Conservation (phyloP, 2,888 invertebrate genomes). For the Muschampia staudingeri region DNA sequence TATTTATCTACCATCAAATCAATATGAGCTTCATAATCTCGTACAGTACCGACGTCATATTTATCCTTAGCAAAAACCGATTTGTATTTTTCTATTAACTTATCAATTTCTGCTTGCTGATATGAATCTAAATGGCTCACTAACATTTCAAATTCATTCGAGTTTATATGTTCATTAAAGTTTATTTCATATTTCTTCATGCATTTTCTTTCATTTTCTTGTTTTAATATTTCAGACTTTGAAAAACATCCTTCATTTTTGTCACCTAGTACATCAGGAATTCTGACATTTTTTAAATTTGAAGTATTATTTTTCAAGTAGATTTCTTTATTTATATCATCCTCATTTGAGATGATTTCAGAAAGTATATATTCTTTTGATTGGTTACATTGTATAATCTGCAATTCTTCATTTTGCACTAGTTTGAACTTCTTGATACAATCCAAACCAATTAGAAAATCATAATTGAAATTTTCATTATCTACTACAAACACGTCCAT, state of each 20-base stretch:
- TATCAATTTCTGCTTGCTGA: not conserved
- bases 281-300: too few species aligned
- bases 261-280: conserved; percentile 5
- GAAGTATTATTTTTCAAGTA: too few species aligned
- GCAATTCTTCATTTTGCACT: not conserved
- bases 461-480: not conserved
- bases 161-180: too few species aligned
- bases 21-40: conserved; percentile 4
- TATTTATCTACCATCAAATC: not conserved
- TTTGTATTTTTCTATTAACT: not conserved
- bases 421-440: not conserved
- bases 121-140: not conserved
- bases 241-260: not conserved
- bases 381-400: not conserved
- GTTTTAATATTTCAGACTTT: not conserved
- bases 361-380: too few species aligned
- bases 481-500: not conserved
- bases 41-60: not conserved
- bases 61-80: not conserved
- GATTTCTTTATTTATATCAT: too few species aligned
- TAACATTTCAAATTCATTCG: not conserved
- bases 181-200: too few species aligned
- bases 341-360: too few species aligned
- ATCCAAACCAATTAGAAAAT: not conserved
- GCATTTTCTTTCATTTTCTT: too few species aligned